These are phyloP conservation scores for Thunnus albacares DNA, from an alignment of 2,797 vertebrate genomes.

Conservation along the genomic window DNA sequence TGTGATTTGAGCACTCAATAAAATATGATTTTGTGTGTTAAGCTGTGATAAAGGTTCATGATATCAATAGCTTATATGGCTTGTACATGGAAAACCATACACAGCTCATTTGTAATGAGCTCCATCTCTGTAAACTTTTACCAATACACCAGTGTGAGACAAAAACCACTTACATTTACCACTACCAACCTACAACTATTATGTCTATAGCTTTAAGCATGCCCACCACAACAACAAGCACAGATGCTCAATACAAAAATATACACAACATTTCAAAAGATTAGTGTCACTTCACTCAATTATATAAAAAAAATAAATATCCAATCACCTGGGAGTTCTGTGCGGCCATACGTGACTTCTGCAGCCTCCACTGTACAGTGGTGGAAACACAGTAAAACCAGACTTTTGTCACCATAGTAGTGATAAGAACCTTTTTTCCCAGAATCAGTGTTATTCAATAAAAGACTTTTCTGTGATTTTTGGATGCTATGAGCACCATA, in stretches of 20 bases:
- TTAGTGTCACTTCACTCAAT: neutral
- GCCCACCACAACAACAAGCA: neutral
- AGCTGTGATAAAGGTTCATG: neutral
- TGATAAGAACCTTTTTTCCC: neutral
- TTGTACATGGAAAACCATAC: neutral
- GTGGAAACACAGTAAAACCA: slow-evolving; percentile 1
- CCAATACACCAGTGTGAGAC: neutral
- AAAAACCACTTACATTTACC: neutral
- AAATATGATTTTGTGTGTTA: neutral
- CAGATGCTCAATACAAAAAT: neutral
- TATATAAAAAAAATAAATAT: neutral
- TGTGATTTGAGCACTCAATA: neutral
- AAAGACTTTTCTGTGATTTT: too few species aligned
- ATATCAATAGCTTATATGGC: neutral
- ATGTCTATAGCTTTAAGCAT: neutral
- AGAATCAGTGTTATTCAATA: too few species aligned
- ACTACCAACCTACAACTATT: neutral
- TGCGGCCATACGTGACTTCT: neutral
- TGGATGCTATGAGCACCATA: too few species aligned
- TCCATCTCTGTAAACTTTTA: neutral
- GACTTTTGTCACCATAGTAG: neutral
- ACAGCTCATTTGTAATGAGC: neutral
- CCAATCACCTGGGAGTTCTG: neutral
- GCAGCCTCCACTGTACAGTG: neutral
- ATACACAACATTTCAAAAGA: neutral